Evolutionary conservation across 2,113 vertebrate genomes (phyloP).

Genomic region (Campylomormyrus numenius): DNA sequence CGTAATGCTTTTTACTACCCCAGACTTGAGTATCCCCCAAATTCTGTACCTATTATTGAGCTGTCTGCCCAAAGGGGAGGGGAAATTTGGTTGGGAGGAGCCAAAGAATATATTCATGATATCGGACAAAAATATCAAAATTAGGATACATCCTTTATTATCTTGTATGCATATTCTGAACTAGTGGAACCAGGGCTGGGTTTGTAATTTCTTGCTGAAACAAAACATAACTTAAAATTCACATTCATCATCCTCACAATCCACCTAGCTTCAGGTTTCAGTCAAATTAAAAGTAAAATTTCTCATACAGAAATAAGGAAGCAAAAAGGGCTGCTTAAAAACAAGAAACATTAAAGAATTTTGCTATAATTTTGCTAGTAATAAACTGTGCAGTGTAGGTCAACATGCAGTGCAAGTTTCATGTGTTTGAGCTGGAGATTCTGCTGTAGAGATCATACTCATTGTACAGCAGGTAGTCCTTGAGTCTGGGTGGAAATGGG

Average conservation of each 20-base stretch:
- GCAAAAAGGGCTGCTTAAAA: neutral
- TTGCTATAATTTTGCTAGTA: neutral
- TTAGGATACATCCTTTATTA: neutral
- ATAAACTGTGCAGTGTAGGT: neutral
- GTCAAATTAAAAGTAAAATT: neutral
- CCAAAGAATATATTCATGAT: neutral
- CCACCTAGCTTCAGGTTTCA: neutral
- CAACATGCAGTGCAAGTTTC: neutral
- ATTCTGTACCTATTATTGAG: neutral
- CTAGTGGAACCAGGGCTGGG: neutral
- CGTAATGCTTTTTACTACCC: neutral
- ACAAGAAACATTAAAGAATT: neutral
- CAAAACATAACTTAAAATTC: neutral
- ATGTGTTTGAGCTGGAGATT: slow-evolving; percentile 40
- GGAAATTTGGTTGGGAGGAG: neutral
- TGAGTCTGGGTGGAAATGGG: slow-evolving; percentile 63
- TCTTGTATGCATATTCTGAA: neutral
- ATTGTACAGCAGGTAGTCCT: slow-evolving; percentile 70
- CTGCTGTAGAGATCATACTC: slow-evolving; percentile 72
- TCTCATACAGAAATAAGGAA: neutral
- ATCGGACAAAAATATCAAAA: neutral
- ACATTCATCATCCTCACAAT: neutral
- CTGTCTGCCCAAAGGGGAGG: neutral
- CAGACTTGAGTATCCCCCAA: neutral
- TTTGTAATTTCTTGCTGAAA: neutral